Evolutionary conservation across 1,140 invertebrate species (phyloP).

Genomic region (Chrysoperla carnea): DNA sequence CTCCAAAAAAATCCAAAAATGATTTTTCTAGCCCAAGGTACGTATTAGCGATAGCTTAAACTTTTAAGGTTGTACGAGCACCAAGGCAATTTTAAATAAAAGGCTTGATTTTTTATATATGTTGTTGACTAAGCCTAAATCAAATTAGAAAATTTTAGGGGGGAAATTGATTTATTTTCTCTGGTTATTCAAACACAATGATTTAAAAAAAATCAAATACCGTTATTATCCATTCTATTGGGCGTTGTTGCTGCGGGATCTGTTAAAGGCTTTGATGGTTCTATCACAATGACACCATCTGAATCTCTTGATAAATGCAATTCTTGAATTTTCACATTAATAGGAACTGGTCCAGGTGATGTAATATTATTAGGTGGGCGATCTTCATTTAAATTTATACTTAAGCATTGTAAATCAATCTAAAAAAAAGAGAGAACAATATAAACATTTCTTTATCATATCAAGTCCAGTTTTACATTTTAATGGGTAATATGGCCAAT

Average conservation of each 20-base stretch:
- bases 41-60: too few species aligned
- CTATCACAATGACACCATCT: conserved; percentile 53
- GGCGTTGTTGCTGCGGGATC: too few species aligned
- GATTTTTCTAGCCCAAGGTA: too few species aligned
- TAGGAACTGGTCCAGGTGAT: conserved; percentile 60
- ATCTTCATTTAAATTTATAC: conserved; percentile 59
- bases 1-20: too few species aligned
- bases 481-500: too few species aligned
- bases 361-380: conserved; percentile 61
- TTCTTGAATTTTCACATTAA: conserved; percentile 54
- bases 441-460: conserved; percentile 3
- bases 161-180: too few species aligned
- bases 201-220: conserved; percentile 10
- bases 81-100: too few species aligned
- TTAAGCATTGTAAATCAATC: conserved; percentile 48
- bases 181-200: conserved; percentile 3
- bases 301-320: conserved; percentile 45
- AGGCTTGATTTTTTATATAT: too few species aligned
- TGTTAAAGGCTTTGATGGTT: conserved; percentile 24
- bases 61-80: too few species aligned
- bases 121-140: too few species aligned
- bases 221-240: conserved; percentile 1
- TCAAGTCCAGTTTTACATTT: conserved; percentile 1
- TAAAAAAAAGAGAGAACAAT: conserved; percentile 20
- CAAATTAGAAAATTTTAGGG: too few species aligned